phyloP scores from a whole-genome alignment of 2,113 vertebrate genomes.

The Saccopteryx leptura region DNA sequence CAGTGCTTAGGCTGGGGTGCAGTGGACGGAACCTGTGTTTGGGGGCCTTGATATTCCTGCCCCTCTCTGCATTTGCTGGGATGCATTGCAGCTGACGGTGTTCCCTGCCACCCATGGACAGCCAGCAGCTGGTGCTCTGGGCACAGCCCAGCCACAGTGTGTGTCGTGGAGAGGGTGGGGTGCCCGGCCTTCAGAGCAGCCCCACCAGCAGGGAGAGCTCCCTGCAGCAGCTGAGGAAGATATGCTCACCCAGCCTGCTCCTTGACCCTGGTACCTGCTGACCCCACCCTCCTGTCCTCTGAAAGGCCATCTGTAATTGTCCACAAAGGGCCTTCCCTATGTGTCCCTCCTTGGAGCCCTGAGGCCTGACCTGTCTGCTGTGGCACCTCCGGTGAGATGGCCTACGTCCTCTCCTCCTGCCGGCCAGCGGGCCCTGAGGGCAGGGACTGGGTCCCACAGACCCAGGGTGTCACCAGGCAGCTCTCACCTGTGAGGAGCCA shows the following conservation, averaged over 20 bases:
- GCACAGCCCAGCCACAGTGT: not conserved
- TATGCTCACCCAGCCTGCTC: too few species aligned
- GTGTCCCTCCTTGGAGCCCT: not conserved
- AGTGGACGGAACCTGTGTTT: not conserved
- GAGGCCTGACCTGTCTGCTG: not conserved
- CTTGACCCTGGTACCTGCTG: too few species aligned
- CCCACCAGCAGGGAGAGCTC: not conserved
- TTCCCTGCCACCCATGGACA: not conserved
- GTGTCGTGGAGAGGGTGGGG: fast-evolving
- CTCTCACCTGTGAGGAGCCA: not conserved
- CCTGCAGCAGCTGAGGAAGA: not conserved
- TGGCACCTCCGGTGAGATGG: not conserved
- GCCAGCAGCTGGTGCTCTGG: not conserved
- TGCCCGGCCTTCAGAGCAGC: not conserved
- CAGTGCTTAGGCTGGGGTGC: not conserved
- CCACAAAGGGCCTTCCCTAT: not conserved
- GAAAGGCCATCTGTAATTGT: not conserved
- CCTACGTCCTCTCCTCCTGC: not conserved
- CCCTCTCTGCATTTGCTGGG: not conserved
- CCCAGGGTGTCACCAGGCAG: not conserved
- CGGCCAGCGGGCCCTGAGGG: not conserved
- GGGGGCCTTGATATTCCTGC: not conserved
- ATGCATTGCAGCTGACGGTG: fast-evolving
- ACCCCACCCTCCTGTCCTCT: too few species aligned
- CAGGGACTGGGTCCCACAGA: not conserved